Evolutionary conservation across 1,140 invertebrate genomes (phyloP).

Genomic region (Drosophila dunni): DNA sequence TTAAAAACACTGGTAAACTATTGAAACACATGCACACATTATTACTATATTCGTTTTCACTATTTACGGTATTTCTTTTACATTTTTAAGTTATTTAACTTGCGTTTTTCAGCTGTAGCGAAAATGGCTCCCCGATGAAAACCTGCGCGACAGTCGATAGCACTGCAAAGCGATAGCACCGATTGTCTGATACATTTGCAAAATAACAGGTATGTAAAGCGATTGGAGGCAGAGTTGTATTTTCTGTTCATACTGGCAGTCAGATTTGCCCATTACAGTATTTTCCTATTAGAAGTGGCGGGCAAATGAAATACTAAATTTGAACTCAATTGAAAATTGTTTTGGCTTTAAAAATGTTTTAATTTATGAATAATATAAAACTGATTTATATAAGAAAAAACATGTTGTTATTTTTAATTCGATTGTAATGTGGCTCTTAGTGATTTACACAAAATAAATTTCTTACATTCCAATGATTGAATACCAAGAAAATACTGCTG

Average conservation of each 20-base stretch:
- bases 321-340: no score
- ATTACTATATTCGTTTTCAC: constrained; percentile 42
- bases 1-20: constrained; percentile 52
- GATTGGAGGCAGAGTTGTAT: constrained; percentile 19
- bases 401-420: no score
- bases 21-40: constrained; percentile 52
- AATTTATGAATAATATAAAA: no score
- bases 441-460: no score
- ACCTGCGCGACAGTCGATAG: constrained; percentile 54
- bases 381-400: no score
- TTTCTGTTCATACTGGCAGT: not conserved
- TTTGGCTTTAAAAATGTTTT: no score
- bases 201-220: not conserved
- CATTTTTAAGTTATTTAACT: constrained; percentile 73
- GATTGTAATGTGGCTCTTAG: no score
- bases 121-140: constrained; percentile 59
- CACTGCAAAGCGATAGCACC: constrained; percentile 31
- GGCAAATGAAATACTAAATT: no score
- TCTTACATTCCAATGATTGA: no score
- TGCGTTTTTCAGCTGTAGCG: constrained; percentile 60
- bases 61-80: constrained; percentile 57
- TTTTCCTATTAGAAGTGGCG: not conserved
- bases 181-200: constrained; percentile 12
- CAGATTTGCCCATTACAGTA: not conserved
- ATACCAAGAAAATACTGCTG: not conserved